These are phyloP conservation scores for Acrobasis consociella DNA, from an alignment of 2,888 invertebrate species.

Conservation along the genomic window DNA sequence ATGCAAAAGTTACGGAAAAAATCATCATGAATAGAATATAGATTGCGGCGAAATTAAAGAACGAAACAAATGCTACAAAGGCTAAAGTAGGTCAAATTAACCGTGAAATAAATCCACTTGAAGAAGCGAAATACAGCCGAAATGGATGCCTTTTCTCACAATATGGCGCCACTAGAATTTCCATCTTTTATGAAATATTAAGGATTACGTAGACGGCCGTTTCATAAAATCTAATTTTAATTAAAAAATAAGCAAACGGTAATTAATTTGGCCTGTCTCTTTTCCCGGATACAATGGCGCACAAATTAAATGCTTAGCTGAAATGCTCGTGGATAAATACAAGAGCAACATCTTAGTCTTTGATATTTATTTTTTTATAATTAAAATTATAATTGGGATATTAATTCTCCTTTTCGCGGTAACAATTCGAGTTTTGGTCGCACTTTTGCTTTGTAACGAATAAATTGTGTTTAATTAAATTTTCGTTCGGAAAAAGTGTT, in stretches of 20 bases:
- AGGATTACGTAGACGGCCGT: slow-evolving; percentile 68
- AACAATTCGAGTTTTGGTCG: slow-evolving; percentile 43
- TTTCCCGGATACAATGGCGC: slow-evolving; percentile 61
- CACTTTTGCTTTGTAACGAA: slow-evolving; percentile 37
- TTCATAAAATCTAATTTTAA: slow-evolving; percentile 77
- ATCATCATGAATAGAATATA: slow-evolving; percentile 43
- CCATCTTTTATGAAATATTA: slow-evolving; percentile 79
- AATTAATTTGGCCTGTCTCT: slow-evolving; percentile 68
- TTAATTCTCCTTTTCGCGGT: slow-evolving; percentile 41
- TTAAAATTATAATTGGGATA: slow-evolving; percentile 50
- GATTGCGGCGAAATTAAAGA: slow-evolving; percentile 45
- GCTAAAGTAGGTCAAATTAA: slow-evolving; percentile 64
- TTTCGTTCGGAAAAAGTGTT: slow-evolving; percentile 41
- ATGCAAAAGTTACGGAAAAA: slow-evolving; percentile 28
- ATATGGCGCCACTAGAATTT: slow-evolving; percentile 79
- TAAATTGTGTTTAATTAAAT: slow-evolving; percentile 35
- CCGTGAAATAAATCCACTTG: slow-evolving; percentile 67
- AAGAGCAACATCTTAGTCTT: slow-evolving; percentile 45
- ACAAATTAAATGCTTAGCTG: slow-evolving; percentile 63
- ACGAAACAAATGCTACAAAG: slow-evolving; percentile 46
- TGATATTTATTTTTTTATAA: slow-evolving; percentile 52
- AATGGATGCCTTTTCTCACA: slow-evolving; percentile 76
- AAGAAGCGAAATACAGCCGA: slow-evolving; percentile 72
- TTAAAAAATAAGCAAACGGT: slow-evolving; percentile 76
- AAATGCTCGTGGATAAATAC: slow-evolving; percentile 51